A percentile compares a stretch with the other conserved stretches of the same genome.
These are phyloP conservation scores for Porphyrio hochstetteri DNA, from an alignment of 2,113 vertebrate species.

Conservation along the genomic window DNA sequence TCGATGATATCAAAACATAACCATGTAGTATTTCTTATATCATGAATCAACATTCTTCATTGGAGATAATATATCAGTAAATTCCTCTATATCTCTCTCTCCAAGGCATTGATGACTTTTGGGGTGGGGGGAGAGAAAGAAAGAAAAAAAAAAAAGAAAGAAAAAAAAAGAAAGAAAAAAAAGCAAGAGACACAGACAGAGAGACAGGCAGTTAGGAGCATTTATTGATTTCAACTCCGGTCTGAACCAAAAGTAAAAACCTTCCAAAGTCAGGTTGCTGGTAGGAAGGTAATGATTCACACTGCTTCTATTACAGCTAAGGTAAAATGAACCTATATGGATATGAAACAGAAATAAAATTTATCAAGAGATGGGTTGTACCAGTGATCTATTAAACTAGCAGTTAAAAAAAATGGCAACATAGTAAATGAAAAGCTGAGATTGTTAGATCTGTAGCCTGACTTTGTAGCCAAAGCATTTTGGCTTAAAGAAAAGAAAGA, in stretches of 20 bases:
- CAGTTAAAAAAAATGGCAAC: background rate
- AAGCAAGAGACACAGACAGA: rapidly evolving
- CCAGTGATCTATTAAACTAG: background rate
- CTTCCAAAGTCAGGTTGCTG: background rate
- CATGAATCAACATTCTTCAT: background rate
- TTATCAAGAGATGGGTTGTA: background rate
- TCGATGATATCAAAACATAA: background rate
- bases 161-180: rapidly evolving
- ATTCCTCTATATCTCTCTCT: background rate
- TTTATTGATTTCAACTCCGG: background rate
- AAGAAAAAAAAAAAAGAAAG: too few relatives aligned
- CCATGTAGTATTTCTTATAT: background rate
- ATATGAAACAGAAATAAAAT: conserved; percentile 13
- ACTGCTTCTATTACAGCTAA: background rate
- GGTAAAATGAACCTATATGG: background rate
- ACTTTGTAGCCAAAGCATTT: background rate
- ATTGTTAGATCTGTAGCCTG: background rate
- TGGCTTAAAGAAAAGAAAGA: background rate
- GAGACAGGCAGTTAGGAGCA: rapidly evolving
- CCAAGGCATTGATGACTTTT: background rate
- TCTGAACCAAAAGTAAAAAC: background rate
- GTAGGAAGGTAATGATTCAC: conserved; percentile 14
- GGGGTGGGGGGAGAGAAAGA: background rate
- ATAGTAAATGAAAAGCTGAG: background rate
- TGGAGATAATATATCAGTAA: background rate